These are phyloP conservation scores for Bembecia ichneumoniformis DNA, from an alignment of 2,888 invertebrate genomes.

Conservation along the genomic window DNA sequence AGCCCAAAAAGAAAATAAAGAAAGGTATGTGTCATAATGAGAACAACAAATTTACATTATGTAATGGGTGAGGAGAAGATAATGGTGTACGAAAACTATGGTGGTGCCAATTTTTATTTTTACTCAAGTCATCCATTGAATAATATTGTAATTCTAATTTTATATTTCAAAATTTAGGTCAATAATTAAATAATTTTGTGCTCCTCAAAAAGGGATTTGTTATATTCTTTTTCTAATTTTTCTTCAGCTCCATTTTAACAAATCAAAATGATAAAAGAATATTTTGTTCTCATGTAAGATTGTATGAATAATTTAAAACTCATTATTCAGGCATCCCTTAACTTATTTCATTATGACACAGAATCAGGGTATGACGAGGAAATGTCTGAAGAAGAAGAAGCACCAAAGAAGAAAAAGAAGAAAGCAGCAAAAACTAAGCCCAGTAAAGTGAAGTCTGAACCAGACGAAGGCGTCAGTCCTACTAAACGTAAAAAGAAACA, in stretches of 20 bases:
- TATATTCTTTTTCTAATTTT: too few relatives aligned
- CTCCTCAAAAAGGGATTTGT: too few relatives aligned
- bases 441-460: constrained; percentile 35
- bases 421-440: constrained; percentile 37
- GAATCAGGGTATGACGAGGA: constrained; percentile 73
- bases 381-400: constrained; percentile 66
- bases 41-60: not conserved
- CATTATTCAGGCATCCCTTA: not conserved
- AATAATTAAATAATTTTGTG: too few relatives aligned
- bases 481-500: constrained; percentile 83
- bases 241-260: too few relatives aligned
- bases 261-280: too few relatives aligned
- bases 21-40: constrained; percentile 41
- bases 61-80: not conserved
- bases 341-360: constrained; percentile 11
- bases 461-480: constrained; percentile 55
- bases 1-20: constrained; percentile 77
- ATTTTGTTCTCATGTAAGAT: too few relatives aligned
- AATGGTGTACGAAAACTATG: too few relatives aligned
- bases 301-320: not conserved
- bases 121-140: too few relatives aligned
- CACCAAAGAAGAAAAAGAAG: constrained; percentile 74
- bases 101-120: too few relatives aligned
- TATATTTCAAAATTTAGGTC: not conserved
- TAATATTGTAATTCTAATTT: not conserved